These are phyloP conservation scores for Chascanopsetta lugubris DNA, from an alignment of 2,113 vertebrate species.

Conservation along the genomic window DNA sequence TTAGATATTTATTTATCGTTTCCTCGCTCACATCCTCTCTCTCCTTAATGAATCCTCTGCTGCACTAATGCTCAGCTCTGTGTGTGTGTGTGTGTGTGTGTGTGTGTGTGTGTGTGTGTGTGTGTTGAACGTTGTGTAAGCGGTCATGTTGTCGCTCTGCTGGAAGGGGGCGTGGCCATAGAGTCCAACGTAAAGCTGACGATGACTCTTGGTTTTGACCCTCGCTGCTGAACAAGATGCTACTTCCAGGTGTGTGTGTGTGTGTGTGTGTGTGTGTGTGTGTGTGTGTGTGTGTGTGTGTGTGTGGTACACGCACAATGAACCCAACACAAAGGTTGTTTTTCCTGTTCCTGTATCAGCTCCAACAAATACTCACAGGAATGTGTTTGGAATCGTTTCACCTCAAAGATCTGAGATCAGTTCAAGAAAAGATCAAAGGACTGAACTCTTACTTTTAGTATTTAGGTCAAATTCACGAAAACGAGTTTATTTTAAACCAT, in stretches of 20 bases:
- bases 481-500: no score
- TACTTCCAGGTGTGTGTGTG: conserved; percentile 6
- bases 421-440: background rate
- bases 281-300: background rate
- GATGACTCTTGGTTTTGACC: conserved; percentile 32
- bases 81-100: background rate
- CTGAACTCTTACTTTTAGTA: no score
- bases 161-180: conserved; percentile 23
- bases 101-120: background rate
- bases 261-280: background rate
- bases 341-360: conserved; percentile 15
- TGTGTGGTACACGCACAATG: conserved; percentile 23
- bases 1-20: no score
- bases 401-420: conserved; percentile 21
- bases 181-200: conserved; percentile 9
- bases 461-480: background rate
- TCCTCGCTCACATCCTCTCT: no score
- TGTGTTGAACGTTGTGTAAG: background rate
- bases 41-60: no score
- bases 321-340: conserved; percentile 35
- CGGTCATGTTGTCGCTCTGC: conserved; percentile 20
- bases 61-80: no score
- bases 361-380: conserved; percentile 22
- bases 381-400: background rate
- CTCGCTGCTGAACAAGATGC: background rate